These are phyloP conservation scores for Cirrhinus molitorella DNA, from an alignment of 2,797 vertebrate genomes.

Conservation along the genomic window DNA sequence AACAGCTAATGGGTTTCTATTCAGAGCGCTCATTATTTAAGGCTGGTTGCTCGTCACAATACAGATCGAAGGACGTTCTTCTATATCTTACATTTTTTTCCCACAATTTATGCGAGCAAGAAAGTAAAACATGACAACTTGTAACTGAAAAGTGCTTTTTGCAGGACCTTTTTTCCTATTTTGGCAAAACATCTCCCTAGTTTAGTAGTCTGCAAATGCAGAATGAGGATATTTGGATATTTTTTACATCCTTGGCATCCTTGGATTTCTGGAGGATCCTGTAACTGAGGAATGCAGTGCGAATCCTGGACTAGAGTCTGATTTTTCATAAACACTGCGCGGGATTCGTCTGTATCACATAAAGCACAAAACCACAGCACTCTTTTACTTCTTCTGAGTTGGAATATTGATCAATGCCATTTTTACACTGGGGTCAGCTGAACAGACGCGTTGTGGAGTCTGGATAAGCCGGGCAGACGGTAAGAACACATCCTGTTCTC, in stretches of 20 bases:
- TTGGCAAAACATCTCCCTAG: neutral
- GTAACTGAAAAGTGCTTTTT: neutral
- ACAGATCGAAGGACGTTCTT: neutral
- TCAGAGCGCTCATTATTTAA: neutral
- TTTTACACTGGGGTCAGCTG: conserved; percentile 63
- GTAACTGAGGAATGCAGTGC: conserved; percentile 51
- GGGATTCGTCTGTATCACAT: conserved; percentile 33
- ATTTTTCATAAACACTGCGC: conserved; percentile 19
- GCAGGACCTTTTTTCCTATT: neutral
- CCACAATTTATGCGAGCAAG: neutral
- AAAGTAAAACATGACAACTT: neutral
- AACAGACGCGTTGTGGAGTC: conserved; percentile 62
- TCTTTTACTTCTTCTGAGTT: conserved; percentile 29
- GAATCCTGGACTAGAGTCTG: conserved; percentile 32
- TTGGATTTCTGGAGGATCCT: conserved; percentile 55
- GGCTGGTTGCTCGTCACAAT: conserved; percentile 14
- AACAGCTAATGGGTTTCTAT: conserved; percentile 23
- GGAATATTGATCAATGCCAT: conserved; percentile 63
- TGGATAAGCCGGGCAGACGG: conserved; percentile 70
- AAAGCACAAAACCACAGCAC: conserved; percentile 27
- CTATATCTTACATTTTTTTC: neutral
- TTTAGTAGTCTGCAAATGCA: conserved; percentile 33
- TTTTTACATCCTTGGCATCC: conserved; percentile 52
- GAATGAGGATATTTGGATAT: conserved; percentile 59
- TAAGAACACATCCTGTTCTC: conserved; percentile 64